These are phyloP conservation scores for Distichodus sexfasciatus DNA, from an alignment of 2,797 vertebrate species.

Conservation along the genomic window DNA sequence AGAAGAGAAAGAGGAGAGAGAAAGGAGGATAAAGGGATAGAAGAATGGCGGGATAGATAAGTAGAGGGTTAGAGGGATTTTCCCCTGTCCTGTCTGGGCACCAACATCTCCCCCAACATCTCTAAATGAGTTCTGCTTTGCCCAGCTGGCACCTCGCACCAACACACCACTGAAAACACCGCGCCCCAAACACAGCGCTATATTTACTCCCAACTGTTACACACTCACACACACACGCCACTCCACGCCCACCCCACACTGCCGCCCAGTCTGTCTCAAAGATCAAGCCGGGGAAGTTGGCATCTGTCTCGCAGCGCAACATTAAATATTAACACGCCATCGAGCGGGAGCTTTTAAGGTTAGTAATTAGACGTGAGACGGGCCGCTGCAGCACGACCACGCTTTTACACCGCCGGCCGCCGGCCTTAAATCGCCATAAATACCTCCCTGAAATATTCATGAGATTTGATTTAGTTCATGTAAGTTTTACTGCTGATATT, in stretches of 20 bases:
- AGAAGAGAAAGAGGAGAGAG: neutral
- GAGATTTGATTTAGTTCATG: neutral
- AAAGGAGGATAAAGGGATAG: slow-evolving; percentile 16
- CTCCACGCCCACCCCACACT: neutral
- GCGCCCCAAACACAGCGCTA: slow-evolving; percentile 34
- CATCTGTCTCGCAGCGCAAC: slow-evolving; percentile 32
- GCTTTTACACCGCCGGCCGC: slow-evolving; percentile 8
- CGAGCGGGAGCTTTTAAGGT: slow-evolving; percentile 40
- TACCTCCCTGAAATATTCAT: slow-evolving; percentile 36
- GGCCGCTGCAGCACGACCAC: slow-evolving; percentile 4
- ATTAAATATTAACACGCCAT: slow-evolving; percentile 44
- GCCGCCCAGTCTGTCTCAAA: neutral
- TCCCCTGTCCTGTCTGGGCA: no score
- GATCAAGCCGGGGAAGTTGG: slow-evolving; percentile 9
- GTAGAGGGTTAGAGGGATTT: no score
- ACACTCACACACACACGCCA: neutral
- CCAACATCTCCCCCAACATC: slow-evolving; percentile 51
- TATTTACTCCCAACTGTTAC: slow-evolving; percentile 27
- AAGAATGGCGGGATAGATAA: no score
- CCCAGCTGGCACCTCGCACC: no score
- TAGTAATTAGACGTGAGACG: slow-evolving; percentile 30
- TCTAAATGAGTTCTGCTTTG: slow-evolving; percentile 55
- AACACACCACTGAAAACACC: no score
- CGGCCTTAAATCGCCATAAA: slow-evolving; percentile 22
- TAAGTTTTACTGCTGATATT: no score